These are phyloP conservation scores for Crotophaga sulcirostris DNA, from an alignment of 2,113 vertebrate genomes.

Conservation along the genomic window DNA sequence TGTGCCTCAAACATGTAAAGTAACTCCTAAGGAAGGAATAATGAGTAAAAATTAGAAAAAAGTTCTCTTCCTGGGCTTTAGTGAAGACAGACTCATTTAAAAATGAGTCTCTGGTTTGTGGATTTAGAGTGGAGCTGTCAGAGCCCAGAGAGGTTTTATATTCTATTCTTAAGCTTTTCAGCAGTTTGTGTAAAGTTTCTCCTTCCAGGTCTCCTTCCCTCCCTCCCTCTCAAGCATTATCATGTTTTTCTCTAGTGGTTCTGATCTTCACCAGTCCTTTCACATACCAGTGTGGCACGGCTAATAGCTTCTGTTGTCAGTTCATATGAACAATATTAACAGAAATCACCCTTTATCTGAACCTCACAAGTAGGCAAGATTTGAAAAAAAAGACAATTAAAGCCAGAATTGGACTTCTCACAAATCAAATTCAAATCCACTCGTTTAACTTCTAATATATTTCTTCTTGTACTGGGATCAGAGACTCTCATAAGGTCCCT, in stretches of 20 bases:
- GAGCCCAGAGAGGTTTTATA: rapidly evolving
- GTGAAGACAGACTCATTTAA: not conserved
- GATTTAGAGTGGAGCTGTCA: not conserved
- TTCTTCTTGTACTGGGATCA: not conserved
- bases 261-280: not conserved
- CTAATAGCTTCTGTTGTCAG: not conserved
- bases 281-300: rapidly evolving
- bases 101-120: not conserved
- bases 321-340: not conserved
- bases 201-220: not conserved
- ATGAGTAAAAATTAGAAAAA: not conserved
- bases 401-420: not conserved
- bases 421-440: not conserved
- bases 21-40: not conserved
- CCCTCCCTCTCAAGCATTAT: not conserved
- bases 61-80: not conserved
- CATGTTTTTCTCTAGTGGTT: not conserved
- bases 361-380: not conserved
- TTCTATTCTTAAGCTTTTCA: not conserved
- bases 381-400: not conserved
- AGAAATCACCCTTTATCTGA: not conserved
- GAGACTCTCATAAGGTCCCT: not conserved
- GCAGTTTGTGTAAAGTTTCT: not conserved
- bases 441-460: not conserved
- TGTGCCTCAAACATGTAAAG: not conserved